phyloP scores from a whole-genome alignment of 2,888 invertebrate species.

The Xestobium rufovillosum region DNA sequence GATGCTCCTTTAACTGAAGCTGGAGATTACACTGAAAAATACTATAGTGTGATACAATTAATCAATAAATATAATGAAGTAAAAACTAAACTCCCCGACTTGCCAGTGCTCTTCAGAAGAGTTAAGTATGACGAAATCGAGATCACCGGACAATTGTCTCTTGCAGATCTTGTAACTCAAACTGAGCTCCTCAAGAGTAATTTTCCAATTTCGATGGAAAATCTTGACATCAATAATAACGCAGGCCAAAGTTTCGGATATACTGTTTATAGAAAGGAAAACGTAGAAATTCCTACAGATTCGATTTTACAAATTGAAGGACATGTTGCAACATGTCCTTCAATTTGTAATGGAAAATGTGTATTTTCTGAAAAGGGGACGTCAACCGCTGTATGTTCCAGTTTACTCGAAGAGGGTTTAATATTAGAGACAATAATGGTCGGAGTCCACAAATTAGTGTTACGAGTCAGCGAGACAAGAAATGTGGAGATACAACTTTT shows the following conservation, averaged over 20 bases:
- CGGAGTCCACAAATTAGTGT: too few species aligned
- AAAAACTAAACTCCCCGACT: too few species aligned
- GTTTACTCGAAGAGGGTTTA: too few species aligned
- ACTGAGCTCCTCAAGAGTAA: constrained; percentile 10
- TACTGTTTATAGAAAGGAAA: constrained; percentile 43
- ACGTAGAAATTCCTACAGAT: constrained; percentile 25
- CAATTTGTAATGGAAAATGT: constrained; percentile 31
- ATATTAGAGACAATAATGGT: too few species aligned
- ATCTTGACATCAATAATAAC: constrained; percentile 31
- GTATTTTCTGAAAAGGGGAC: too few species aligned
- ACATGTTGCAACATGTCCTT: constrained; percentile 37
- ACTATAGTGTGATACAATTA: constrained; percentile 45
- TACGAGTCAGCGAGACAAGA: too few species aligned
- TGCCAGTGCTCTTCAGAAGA: too few species aligned
- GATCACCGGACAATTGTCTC: too few species aligned
- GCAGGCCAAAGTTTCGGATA: constrained; percentile 50
- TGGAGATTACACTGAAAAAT: constrained; percentile 79
- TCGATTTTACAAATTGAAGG: constrained; percentile 35
- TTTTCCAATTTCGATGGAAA: constrained; percentile 26
- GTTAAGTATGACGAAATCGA: too few species aligned
- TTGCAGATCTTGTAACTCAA: constrained; percentile 8
- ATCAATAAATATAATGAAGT: constrained; percentile 36
- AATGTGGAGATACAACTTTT: too few species aligned
- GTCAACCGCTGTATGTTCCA: too few species aligned
- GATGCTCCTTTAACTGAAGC: constrained; percentile 85